phyloP scores from a whole-genome alignment of 37 sponge, comb jelly and placozoan genomes.

The Aplysina aerophoba region DNA sequence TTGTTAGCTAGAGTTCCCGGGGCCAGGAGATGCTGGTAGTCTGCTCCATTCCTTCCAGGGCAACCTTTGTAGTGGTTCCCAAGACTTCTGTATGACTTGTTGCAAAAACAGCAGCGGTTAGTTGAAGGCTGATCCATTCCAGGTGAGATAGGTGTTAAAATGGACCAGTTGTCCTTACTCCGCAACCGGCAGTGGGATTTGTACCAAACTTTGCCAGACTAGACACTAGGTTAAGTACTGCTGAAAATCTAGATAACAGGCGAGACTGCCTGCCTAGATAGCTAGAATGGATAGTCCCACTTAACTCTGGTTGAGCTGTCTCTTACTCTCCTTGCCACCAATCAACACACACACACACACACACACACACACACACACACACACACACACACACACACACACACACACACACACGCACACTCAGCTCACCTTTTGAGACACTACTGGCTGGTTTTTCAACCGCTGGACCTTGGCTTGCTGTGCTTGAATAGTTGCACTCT shows the following conservation, averaged over 20 bases:
- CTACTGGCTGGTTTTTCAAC: too few relatives aligned
- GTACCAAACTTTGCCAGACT: slow-evolving; percentile 28
- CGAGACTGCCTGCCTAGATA: slow-evolving; percentile 2
- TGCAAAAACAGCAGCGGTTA: background rate
- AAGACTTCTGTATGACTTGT: slow-evolving; percentile 2
- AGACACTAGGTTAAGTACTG: slow-evolving; percentile 15
- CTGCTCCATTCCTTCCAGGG: slow-evolving; percentile 23
- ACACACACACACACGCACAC: too few relatives aligned
- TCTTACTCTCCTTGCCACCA: background rate
- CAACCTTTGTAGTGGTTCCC: slow-evolving; percentile 17
- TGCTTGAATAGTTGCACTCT: too few relatives aligned
- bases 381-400: too few relatives aligned
- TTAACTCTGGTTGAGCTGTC: background rate
- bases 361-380: too few relatives aligned
- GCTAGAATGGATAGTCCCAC: background rate
- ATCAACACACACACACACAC: too few relatives aligned
- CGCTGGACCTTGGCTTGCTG: too few relatives aligned
- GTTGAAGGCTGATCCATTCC: slow-evolving; percentile 3
- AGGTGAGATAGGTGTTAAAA: background rate
- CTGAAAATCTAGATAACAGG: slow-evolving; percentile 24
- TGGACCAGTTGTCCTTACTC: background rate
- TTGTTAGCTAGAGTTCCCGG: slow-evolving; percentile 13
- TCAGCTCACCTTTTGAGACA: too few relatives aligned
- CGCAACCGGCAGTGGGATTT: background rate
- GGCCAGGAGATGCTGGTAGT: slow-evolving; percentile 5